A percentile compares a stretch with the other conserved stretches of the same genome.
phyloP scores from a whole-genome alignment of 2,888 invertebrate species.

The Euspilapteryx auroguttella region DNA sequence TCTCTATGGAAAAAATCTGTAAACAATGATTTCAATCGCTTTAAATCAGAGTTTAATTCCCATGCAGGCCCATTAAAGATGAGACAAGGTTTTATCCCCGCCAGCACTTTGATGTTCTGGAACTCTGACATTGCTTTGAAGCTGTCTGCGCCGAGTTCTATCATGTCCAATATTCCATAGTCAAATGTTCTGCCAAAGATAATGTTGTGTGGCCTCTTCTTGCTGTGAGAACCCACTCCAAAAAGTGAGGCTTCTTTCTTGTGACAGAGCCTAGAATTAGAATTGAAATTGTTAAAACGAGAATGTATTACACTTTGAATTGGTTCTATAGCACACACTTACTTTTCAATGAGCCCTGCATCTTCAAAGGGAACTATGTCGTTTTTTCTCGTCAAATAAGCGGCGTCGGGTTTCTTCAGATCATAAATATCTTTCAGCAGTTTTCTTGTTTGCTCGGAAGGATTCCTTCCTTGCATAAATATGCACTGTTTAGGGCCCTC shows the following conservation, averaged over 20 bases:
- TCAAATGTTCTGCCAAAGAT: slow-evolving; percentile 89
- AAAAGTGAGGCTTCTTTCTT: slow-evolving; percentile 91
- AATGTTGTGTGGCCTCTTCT: slow-evolving; percentile 93
- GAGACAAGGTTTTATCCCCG: slow-evolving; percentile 88
- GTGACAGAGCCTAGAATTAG: slow-evolving; percentile 67
- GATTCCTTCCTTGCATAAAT: slow-evolving; percentile 83
- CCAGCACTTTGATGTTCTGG: slow-evolving; percentile 72
- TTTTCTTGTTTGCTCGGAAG: slow-evolving; percentile 68
- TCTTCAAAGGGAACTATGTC: slow-evolving; percentile 94
- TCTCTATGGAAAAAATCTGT: slow-evolving; percentile 92
- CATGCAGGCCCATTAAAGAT: slow-evolving; percentile 91
- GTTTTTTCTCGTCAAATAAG: slow-evolving; percentile 77
- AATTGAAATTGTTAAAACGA: slow-evolving; percentile 9
- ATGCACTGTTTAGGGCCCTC: slow-evolving; percentile 86
- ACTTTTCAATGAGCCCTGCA: slow-evolving; percentile 76
- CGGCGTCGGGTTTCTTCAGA: slow-evolving; percentile 84
- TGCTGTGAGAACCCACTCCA: slow-evolving; percentile 87
- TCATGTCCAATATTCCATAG: slow-evolving; percentile 90
- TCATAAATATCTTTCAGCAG: slow-evolving; percentile 85
- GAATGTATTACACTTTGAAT: neutral
- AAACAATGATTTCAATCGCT: slow-evolving; percentile 84
- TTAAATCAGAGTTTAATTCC: slow-evolving; percentile 78
- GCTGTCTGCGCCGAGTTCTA: slow-evolving; percentile 88
- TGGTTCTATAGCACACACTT: too few relatives aligned
- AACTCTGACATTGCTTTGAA: slow-evolving; percentile 81